phyloP scores from a whole-genome alignment of 2,797 vertebrate species.

The Microcaecilia unicolor region DNA sequence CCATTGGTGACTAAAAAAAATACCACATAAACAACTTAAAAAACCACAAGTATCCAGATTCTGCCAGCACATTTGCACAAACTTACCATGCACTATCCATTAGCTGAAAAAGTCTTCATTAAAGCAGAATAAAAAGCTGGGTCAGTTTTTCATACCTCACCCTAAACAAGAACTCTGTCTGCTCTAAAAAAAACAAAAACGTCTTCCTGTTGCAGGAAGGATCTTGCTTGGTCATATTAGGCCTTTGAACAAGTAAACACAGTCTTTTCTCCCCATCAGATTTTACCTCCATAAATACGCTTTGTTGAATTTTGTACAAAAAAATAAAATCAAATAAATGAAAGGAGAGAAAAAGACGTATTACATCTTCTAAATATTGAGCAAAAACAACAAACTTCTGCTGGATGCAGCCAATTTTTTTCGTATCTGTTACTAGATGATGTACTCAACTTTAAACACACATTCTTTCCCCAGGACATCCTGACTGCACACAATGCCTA shows the following conservation, averaged over 20 bases:
- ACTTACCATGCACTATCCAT: constrained; percentile 21
- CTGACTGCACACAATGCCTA: constrained; percentile 86
- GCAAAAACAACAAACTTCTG: constrained; percentile 7
- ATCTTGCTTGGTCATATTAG: constrained; percentile 18
- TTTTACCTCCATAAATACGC: constrained; percentile 6
- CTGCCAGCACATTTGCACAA: background rate
- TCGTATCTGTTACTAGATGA: constrained; percentile 35
- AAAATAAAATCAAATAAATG: constrained; percentile 1
- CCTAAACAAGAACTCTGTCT: constrained; percentile 18
- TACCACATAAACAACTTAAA: background rate
- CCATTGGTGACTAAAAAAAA: too few relatives aligned
- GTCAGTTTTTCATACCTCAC: background rate
- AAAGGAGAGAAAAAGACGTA: constrained; percentile 8
- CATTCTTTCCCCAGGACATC: constrained; percentile 92
- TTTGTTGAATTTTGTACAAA: background rate
- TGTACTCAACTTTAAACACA: constrained; percentile 32
- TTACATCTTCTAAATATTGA: constrained; percentile 4
- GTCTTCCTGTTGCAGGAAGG: constrained; percentile 36
- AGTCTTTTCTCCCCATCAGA: constrained; percentile 11
- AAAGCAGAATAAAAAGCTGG: constrained; percentile 4
- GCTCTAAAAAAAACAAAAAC: constrained; percentile 17
- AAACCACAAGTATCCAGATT: background rate
- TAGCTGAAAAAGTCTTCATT: background rate
- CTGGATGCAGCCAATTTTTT: constrained; percentile 14
- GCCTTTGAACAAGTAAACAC: constrained; percentile 22